Conservation (phyloP, 2,797 vertebrate species). For the Ambastaia sidthimunki region DNA sequence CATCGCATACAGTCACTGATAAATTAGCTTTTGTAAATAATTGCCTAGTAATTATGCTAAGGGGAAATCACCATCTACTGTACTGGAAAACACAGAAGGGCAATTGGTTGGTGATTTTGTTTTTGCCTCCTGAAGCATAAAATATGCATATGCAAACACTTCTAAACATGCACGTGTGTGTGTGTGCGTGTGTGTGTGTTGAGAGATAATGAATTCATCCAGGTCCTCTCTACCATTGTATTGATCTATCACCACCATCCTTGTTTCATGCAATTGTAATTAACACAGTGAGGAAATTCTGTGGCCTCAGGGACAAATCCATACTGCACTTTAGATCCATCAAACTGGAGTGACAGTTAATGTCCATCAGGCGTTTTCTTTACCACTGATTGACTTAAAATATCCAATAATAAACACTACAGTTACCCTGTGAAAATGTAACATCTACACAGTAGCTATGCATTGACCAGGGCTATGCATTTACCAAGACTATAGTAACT, state of each 20-base stretch:
- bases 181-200: not conserved
- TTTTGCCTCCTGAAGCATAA: constrained; percentile 87
- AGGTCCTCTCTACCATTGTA: constrained; percentile 80
- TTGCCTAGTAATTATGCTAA: constrained; percentile 85
- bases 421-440: too few species aligned
- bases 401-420: not conserved
- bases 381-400: constrained; percentile 15
- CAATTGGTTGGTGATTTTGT: constrained; percentile 91
- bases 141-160: constrained; percentile 76
- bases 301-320: constrained; percentile 71
- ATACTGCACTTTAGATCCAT: constrained; percentile 51
- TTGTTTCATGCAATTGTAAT: constrained; percentile 81
- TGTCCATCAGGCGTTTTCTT: constrained; percentile 23
- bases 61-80: constrained; percentile 88
- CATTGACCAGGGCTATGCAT: too few species aligned
- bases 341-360: constrained; percentile 30
- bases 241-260: constrained; percentile 82
- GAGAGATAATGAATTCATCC: constrained; percentile 40
- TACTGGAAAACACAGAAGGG: constrained; percentile 86
- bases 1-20: too few species aligned
- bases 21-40: constrained; percentile 66
- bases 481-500: too few species aligned
- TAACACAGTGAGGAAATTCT: constrained; percentile 79
- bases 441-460: too few species aligned
- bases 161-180: constrained; percentile 79